A percentile compares a stretch with the other conserved stretches of the same genome.
phyloP scores from a whole-genome alignment of 2,797 vertebrate genomes.

The Bradypodion pumilum region DNA sequence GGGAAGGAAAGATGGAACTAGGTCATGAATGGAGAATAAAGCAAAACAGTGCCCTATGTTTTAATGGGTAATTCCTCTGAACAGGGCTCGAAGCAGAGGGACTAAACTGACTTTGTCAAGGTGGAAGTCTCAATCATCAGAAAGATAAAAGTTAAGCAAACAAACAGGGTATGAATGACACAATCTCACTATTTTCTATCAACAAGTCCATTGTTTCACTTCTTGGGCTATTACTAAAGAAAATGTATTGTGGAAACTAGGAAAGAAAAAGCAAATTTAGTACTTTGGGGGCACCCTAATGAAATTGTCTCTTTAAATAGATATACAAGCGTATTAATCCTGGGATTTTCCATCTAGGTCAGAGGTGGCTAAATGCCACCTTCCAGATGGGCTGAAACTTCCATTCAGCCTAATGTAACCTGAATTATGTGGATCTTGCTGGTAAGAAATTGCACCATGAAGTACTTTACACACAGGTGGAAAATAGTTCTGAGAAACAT shows the following conservation, averaged over 20 bases:
- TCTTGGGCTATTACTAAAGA: not conserved
- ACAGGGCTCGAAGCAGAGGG: not conserved
- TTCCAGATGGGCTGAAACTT: too few species aligned
- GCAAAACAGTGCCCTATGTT: not conserved
- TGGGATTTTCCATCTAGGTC: too few species aligned
- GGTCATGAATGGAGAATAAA: not conserved
- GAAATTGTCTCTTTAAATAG: not conserved
- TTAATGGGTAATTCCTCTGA: too few species aligned
- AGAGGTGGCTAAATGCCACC: too few species aligned
- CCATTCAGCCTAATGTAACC: too few species aligned
- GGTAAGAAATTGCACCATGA: not conserved
- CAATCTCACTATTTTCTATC: not conserved
- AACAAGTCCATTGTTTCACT: not conserved
- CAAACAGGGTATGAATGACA: not conserved
- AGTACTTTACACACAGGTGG: not conserved
- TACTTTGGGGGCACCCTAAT: not conserved
- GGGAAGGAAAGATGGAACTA: not conserved
- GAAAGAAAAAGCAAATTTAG: not conserved
- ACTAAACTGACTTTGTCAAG: not conserved
- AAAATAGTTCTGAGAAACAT: too few species aligned
- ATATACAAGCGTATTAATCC: too few species aligned
- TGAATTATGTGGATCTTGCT: not conserved
- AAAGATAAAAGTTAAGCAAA: not conserved
- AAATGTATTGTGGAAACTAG: not conserved
- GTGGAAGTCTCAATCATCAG: not conserved